A percentile compares a stretch with the other conserved stretches of the same genome.
phyloP scores from a whole-genome alignment of 2,888 invertebrate genomes.

The Agonopterix alstromeriana region DNA sequence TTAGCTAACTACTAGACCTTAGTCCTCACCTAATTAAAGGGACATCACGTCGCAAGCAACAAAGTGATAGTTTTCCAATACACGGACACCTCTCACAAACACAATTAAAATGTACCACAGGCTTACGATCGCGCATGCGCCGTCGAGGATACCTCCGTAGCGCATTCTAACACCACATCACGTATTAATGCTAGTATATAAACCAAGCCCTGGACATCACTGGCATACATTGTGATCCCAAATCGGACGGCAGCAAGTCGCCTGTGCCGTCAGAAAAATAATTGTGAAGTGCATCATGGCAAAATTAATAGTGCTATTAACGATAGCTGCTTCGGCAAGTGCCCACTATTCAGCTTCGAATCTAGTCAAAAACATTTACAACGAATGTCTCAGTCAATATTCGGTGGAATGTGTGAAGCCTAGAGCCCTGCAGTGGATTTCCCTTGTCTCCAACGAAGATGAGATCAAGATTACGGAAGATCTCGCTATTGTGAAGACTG shows the following conservation, averaged over 20 bases:
- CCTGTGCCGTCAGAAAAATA: constrained; percentile 47
- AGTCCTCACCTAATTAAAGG: constrained; percentile 10
- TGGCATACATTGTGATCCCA: constrained; percentile 69
- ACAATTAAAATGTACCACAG: constrained; percentile 56
- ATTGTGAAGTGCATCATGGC: constrained; percentile 56
- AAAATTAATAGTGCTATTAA: constrained; percentile 59
- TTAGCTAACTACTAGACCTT: background rate
- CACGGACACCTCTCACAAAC: constrained; percentile 42
- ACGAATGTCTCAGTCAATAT: constrained; percentile 81
- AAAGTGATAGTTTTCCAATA: constrained; percentile 59
- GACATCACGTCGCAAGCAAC: constrained; percentile 14
- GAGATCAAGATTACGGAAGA: constrained; percentile 87
- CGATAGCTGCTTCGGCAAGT: constrained; percentile 49
- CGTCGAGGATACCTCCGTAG: constrained; percentile 47
- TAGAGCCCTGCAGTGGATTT: constrained; percentile 85
- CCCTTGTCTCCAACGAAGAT: constrained; percentile 79
- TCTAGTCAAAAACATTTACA: constrained; percentile 80
- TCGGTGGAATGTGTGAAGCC: constrained; percentile 86
- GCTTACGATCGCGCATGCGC: constrained; percentile 30
- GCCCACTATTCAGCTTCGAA: constrained; percentile 77
- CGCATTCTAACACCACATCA: constrained; percentile 61
- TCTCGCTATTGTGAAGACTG: constrained; percentile 82
- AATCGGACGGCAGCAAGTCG: constrained; percentile 62
- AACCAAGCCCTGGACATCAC: constrained; percentile 66
- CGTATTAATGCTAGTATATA: constrained; percentile 77